A percentile compares a stretch with the other conserved stretches of the same genome.
Evolutionary conservation across 2,113 vertebrate species (phyloP).

Genomic region (Reinhardtius hippoglossoides): DNA sequence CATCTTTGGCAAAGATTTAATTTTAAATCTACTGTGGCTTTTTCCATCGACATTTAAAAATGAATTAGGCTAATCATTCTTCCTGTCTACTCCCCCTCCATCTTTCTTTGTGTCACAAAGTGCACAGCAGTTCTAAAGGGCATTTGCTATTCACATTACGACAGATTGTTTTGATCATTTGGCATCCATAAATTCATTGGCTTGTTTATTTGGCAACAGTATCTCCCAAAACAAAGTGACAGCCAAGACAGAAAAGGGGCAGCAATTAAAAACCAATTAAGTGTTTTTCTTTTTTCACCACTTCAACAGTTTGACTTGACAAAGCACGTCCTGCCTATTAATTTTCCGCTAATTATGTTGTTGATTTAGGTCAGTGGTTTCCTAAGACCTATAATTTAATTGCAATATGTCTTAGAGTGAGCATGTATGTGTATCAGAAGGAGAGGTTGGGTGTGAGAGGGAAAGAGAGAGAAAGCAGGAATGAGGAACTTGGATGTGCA

Average conservation of each 20-base stretch:
- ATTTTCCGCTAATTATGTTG: slow-evolving; percentile 26
- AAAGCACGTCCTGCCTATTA: slow-evolving; percentile 2
- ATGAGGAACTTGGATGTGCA: slow-evolving; percentile 26
- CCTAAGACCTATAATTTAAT: slow-evolving; percentile 21
- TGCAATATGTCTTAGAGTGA: slow-evolving; percentile 20
- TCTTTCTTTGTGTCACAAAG: neutral
- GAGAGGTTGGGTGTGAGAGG: neutral
- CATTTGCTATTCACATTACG: slow-evolving; percentile 1
- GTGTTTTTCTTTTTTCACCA: neutral
- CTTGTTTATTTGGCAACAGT: slow-evolving; percentile 6
- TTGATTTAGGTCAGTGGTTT: slow-evolving; percentile 32
- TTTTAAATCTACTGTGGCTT: neutral
- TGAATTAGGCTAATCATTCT: neutral
- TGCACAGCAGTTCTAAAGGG: neutral
- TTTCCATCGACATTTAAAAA: neutral
- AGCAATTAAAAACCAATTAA: slow-evolving; percentile 16
- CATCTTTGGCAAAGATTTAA: neutral
- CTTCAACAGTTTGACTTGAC: slow-evolving; percentile 22
- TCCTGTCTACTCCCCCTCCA: neutral
- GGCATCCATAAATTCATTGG: neutral
- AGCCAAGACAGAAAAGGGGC: neutral
- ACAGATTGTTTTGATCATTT: slow-evolving; percentile 10
- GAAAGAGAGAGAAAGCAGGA: slow-evolving; percentile 4
- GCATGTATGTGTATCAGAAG: slow-evolving; percentile 8
- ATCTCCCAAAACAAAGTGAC: slow-evolving; percentile 9